A percentile compares a stretch with the other conserved stretches of the same genome.
These are phyloP conservation scores for Drosophila borealis DNA, from an alignment of 2,888 invertebrate species.

Conservation along the genomic window DNA sequence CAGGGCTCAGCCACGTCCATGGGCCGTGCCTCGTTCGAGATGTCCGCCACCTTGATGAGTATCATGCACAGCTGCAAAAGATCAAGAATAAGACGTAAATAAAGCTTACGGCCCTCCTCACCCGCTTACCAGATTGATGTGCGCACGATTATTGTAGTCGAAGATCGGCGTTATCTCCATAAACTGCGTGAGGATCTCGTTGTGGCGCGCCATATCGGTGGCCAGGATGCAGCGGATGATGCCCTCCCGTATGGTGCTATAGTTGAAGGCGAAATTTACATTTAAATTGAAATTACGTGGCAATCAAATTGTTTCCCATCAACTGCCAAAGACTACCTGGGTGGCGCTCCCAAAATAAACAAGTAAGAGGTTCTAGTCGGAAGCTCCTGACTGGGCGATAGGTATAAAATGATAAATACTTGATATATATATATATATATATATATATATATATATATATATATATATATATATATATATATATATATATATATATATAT, in stretches of 20 bases:
- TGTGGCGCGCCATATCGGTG: conserved; percentile 92
- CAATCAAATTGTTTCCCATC: too few relatives aligned
- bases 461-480: too few relatives aligned
- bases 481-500: too few relatives aligned
- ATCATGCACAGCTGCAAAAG: conserved; percentile 89
- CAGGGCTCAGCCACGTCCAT: conserved; percentile 94
- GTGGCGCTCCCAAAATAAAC: too few relatives aligned
- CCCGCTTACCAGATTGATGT: conserved; percentile 89
- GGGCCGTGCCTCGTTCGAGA: conserved; percentile 93
- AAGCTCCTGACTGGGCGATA: too few relatives aligned
- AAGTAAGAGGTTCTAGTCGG: too few relatives aligned
- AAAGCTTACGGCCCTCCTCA: background rate
- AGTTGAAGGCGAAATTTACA: conserved; percentile 36
- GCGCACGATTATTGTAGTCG: conserved; percentile 89
- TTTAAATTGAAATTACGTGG: too few relatives aligned
- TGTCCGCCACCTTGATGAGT: conserved; percentile 93
- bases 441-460: too few relatives aligned
- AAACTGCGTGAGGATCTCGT: conserved; percentile 91
- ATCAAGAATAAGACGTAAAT: background rate
- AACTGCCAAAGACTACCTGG: too few relatives aligned
- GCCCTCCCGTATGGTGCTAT: conserved; percentile 89
- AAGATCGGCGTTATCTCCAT: conserved; percentile 88
- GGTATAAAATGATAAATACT: too few relatives aligned
- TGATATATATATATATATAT: too few relatives aligned
- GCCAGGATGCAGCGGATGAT: conserved; percentile 92